These are phyloP conservation scores for Pseudeuparius sepicola DNA, from an alignment of 2,888 invertebrate genomes.

Conservation along the genomic window DNA sequence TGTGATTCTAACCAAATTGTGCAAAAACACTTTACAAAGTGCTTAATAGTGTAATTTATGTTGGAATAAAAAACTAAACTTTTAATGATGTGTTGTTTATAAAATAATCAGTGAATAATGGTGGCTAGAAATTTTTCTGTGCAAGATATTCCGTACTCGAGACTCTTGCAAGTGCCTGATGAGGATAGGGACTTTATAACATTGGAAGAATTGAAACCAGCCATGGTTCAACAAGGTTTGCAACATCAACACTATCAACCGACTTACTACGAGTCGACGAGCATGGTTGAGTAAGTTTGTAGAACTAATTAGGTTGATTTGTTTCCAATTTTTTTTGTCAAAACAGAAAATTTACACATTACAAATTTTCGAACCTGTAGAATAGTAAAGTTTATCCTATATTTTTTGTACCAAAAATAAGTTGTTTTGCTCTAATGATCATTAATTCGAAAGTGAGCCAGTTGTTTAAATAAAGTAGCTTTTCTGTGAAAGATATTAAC, in stretches of 20 bases:
- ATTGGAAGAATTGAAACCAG: constrained; percentile 38
- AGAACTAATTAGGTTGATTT: not conserved
- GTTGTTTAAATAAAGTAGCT: too few species aligned
- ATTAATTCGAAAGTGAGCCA: too few species aligned
- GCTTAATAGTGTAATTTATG: too few species aligned
- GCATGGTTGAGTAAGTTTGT: constrained; percentile 36
- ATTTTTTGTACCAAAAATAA: constrained; percentile 8
- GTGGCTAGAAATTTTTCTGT: constrained; percentile 38
- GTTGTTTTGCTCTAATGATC: not conserved
- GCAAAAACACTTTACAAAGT: too few species aligned
- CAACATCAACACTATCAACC: constrained; percentile 30
- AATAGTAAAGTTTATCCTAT: too few species aligned
- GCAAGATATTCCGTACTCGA: constrained; percentile 37
- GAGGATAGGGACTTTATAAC: constrained; percentile 38
- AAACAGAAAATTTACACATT: too few species aligned
- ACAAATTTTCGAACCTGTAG: too few species aligned
- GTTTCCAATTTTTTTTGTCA: too few species aligned
- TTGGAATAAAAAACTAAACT: too few species aligned
- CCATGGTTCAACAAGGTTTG: constrained; percentile 28
- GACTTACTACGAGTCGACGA: constrained; percentile 36
- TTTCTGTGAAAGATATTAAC: too few species aligned
- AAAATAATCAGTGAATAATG: constrained; percentile 26
- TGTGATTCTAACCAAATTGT: too few species aligned
- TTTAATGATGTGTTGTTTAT: too few species aligned
- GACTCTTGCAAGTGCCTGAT: constrained; percentile 37